A percentile compares a stretch with the other conserved stretches of the same genome.
Evolutionary conservation across 2,888 invertebrate species (phyloP).

Genomic region (Tachina lurida): DNA sequence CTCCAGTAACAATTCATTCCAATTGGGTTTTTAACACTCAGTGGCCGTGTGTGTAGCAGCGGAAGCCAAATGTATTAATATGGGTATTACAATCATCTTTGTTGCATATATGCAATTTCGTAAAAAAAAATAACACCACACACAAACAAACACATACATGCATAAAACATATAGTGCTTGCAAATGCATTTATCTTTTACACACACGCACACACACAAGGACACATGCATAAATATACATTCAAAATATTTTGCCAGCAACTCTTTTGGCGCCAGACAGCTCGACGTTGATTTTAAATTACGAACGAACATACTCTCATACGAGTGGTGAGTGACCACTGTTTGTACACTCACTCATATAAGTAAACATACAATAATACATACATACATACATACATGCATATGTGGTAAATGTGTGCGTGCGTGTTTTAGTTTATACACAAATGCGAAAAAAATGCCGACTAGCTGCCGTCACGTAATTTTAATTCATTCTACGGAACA

Average conservation of each 20-base stretch:
- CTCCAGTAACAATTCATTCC: background rate
- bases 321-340: constrained; percentile 55
- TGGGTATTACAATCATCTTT: constrained; percentile 55
- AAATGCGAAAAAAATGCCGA: constrained; percentile 38
- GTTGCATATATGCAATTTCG: constrained; percentile 45
- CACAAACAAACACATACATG: background rate
- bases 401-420: background rate
- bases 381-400: background rate
- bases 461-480: constrained; percentile 60
- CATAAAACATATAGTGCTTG: background rate
- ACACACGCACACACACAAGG: background rate
- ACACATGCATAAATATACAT: constrained; percentile 4
- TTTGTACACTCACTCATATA: constrained; percentile 3
- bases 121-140: background rate
- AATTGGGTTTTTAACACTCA: constrained; percentile 1
- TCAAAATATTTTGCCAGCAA: constrained; percentile 59
- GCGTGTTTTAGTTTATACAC: background rate
- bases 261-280: constrained; percentile 70
- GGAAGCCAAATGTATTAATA: constrained; percentile 45
- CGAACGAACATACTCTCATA: constrained; percentile 44
- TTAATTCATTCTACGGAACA: constrained; percentile 59
- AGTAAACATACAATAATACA: background rate
- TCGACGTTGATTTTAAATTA: constrained; percentile 69
- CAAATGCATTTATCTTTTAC: constrained; percentile 34
- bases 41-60: background rate